Conservation (phyloP, 2,797 vertebrate genomes). For the Onychomys arenicola region DNA sequence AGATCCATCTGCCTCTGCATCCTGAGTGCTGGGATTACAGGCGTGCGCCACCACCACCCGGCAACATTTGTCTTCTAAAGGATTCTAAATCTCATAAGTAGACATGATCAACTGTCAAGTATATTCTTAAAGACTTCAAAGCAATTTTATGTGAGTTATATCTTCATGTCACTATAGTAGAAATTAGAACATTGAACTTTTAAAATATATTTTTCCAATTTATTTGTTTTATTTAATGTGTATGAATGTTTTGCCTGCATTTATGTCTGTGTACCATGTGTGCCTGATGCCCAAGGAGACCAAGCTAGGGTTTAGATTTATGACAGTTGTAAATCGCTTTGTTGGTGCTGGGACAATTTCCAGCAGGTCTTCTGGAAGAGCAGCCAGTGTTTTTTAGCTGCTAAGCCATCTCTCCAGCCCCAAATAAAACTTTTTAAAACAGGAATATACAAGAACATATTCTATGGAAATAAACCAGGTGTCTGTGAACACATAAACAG, state of each 20-base stretch:
- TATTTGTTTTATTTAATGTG: not conserved
- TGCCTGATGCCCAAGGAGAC: not conserved
- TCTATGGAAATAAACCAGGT: not conserved
- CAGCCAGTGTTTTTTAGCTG: not conserved
- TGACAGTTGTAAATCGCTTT: not conserved
- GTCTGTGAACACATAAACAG: not conserved
- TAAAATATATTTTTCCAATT: not conserved
- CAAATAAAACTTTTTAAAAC: not conserved
- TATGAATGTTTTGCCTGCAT: not conserved
- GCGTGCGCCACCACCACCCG: too few species aligned
- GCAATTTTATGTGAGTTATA: not conserved
- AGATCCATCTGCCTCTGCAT: too few species aligned
- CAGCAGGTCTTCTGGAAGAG: not conserved
- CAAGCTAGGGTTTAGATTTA: not conserved
- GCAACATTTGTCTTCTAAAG: not conserved
- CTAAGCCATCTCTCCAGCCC: not conserved
- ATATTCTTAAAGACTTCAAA: slow-evolving; percentile 32
- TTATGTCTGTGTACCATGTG: not conserved
- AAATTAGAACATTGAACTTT: slow-evolving; percentile 46
- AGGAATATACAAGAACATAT: not conserved
- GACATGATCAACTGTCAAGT: not conserved
- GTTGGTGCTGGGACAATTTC: not conserved
- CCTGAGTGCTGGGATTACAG: too few species aligned
- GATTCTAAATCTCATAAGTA: not conserved
- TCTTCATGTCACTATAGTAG: not conserved